A percentile compares a stretch with the other conserved stretches of the same genome.
These are phyloP conservation scores for Caenorhabditis afra DNA, from an alignment of 2,888 invertebrate genomes.

Conservation along the genomic window DNA sequence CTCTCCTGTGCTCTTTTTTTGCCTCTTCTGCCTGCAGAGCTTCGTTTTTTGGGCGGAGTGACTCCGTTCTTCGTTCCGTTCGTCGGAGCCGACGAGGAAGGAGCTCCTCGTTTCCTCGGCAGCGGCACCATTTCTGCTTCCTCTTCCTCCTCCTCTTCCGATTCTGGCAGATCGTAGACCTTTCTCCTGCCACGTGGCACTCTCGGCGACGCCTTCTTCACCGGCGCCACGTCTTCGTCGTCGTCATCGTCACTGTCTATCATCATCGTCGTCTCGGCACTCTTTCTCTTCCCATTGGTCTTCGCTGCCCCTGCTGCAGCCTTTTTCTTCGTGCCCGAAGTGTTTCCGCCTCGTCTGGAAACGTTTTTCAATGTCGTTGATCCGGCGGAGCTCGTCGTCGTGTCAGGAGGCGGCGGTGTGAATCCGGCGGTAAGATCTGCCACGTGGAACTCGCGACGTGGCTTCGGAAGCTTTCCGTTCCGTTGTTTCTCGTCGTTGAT, in stretches of 20 bases:
- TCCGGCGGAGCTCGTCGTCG: conserved; percentile 2
- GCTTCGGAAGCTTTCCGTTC: conserved; percentile 50
- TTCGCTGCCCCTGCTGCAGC: neutral
- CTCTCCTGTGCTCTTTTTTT: neutral
- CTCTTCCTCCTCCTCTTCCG: conserved; percentile 40
- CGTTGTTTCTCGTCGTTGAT: conserved; percentile 58
- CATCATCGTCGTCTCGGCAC: conserved; percentile 1
- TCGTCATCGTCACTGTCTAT: conserved; percentile 13
- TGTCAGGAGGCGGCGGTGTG: conserved; percentile 13
- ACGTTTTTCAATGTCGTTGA: conserved; percentile 10
- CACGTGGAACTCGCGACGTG: conserved; percentile 13
- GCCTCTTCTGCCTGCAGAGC: conserved; percentile 1
- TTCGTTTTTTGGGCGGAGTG: conserved; percentile 6
- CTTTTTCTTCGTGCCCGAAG: conserved; percentile 11
- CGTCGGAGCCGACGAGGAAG: neutral
- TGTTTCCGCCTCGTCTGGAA: conserved; percentile 15
- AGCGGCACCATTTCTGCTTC: conserved; percentile 12
- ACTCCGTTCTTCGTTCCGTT: conserved; percentile 28
- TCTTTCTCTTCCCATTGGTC: conserved; percentile 11
- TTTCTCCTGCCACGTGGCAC: conserved; percentile 23
- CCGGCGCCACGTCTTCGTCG: conserved; percentile 21
- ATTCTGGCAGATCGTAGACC: conserved; percentile 24
- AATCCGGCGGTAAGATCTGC: conserved; percentile 25
- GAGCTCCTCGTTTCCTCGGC: conserved; percentile 11
- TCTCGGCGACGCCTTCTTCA: conserved; percentile 3